Conservation (phyloP, 2,888 invertebrate species). For the Charanyca ferruginea region DNA sequence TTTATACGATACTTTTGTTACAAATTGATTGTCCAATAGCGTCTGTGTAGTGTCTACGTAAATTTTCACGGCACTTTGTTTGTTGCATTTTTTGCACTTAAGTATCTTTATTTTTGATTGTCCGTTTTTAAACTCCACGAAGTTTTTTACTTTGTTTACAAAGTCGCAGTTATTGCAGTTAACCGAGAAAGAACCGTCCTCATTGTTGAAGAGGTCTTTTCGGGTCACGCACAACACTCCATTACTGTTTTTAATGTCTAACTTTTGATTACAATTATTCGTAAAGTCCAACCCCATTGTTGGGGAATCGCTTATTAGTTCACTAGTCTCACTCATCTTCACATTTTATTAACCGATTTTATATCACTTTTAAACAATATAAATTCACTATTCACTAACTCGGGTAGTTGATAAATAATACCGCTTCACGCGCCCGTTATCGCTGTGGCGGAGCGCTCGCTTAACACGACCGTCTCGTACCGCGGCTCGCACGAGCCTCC, state of each 20-base stretch:
- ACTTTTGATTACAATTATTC: neutral
- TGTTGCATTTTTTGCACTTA: constrained; percentile 4
- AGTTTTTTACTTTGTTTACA: constrained; percentile 4
- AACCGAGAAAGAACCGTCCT: constrained; percentile 5
- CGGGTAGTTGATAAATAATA: too few relatives aligned
- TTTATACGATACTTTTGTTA: neutral
- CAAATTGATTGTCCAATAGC: constrained; percentile 3
- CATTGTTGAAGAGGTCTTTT: constrained; percentile 8
- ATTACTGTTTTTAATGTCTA: constrained; percentile 4
- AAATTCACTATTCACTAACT: too few relatives aligned
- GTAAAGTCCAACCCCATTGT: constrained; percentile 3
- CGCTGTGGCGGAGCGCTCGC: too few relatives aligned
- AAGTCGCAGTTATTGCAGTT: neutral
- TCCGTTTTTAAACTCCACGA: constrained; percentile 5
- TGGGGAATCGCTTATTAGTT: neutral
- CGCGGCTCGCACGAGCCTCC: too few relatives aligned
- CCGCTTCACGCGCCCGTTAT: too few relatives aligned
- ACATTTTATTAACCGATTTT: constrained; percentile 3
- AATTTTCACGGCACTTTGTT: constrained; percentile 2
- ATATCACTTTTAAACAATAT: neutral
- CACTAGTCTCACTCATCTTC: neutral
- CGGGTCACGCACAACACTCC: constrained; percentile 4
- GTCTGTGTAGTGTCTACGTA: constrained; percentile 1
- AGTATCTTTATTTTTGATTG: constrained; percentile 6
- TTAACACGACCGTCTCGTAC: too few relatives aligned